Percentiles rank a stretch among this genome's conserved stretches.
phyloP scores from a whole-genome alignment of 2,888 invertebrate genomes.

The Drosophila kokeensis region DNA sequence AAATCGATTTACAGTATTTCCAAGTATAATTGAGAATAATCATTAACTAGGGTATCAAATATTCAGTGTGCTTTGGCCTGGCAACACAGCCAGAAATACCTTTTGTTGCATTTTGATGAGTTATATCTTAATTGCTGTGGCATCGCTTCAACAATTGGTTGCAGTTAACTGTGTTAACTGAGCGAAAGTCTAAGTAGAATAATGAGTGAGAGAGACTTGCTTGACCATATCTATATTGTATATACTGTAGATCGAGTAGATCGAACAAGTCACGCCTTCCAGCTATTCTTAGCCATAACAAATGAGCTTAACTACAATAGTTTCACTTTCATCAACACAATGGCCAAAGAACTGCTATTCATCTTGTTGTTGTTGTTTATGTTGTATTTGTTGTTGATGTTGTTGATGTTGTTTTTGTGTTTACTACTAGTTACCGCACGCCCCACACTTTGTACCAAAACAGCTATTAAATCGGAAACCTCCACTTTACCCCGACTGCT shows the following conservation, averaged over 20 bases:
- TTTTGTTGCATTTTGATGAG: conserved; percentile 49
- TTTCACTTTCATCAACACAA: conserved; percentile 75
- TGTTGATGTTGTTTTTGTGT: conserved; percentile 21
- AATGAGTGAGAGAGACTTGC: conserved; percentile 34
- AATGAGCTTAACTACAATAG: conserved; percentile 48
- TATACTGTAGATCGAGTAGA: conserved; percentile 22
- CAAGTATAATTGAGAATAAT: background rate
- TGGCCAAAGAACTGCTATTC: conserved; percentile 48
- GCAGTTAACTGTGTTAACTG: conserved; percentile 61
- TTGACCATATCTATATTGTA: conserved; percentile 1
- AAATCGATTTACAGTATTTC: background rate
- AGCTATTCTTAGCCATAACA: conserved; percentile 53
- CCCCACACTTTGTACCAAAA: conserved; percentile 31
- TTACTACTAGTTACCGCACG: conserved; percentile 42
- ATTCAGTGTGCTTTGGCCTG: conserved; percentile 6
- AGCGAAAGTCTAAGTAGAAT: conserved; percentile 70
- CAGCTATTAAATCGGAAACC: conserved; percentile 34
- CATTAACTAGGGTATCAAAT: conserved; percentile 23
- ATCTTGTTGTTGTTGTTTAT: conserved; percentile 18
- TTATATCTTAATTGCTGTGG: conserved; percentile 52
- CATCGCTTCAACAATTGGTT: conserved; percentile 48
- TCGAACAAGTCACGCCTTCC: conserved; percentile 28
- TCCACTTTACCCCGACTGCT: conserved; percentile 15
- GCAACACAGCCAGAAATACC: conserved; percentile 18
- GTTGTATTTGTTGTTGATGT: conserved; percentile 31